Evolutionary conservation across 64 coral and sea anemone species (phyloP).

Genomic region (Pachyseris speciosa): DNA sequence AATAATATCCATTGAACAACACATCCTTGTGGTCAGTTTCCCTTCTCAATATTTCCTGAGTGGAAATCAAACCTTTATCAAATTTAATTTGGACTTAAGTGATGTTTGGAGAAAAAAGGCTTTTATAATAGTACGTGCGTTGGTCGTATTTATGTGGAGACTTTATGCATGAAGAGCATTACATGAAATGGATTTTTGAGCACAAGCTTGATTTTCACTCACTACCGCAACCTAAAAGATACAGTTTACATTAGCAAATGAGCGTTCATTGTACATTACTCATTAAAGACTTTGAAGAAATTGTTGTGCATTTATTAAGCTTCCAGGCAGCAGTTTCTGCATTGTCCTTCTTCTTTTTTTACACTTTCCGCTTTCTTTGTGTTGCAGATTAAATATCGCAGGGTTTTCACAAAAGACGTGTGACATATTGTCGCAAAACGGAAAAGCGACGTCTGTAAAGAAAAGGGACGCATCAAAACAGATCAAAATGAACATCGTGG

Average conservation of each 20-base stretch:
- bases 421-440: constrained; percentile 1
- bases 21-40: neutral
- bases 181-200: too few species aligned
- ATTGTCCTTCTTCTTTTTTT: neutral
- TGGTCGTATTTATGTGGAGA: too few species aligned
- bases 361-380: constrained; percentile 16
- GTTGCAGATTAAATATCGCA: neutral
- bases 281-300: neutral
- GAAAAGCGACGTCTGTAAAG: neutral
- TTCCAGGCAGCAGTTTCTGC: neutral
- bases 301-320: neutral
- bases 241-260: neutral
- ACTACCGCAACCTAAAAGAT: neutral
- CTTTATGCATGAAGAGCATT: too few species aligned
- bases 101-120: neutral
- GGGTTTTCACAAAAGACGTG: neutral
- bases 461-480: neutral
- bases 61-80: neutral
- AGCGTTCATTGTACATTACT: neutral
- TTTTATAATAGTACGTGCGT: too few species aligned
- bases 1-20: too few species aligned
- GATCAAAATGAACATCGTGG: neutral
- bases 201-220: too few species aligned
- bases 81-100: neutral
- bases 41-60: neutral